Evolutionary conservation across 2,113 vertebrate species (phyloP).

Genomic region (Chionis minor): DNA sequence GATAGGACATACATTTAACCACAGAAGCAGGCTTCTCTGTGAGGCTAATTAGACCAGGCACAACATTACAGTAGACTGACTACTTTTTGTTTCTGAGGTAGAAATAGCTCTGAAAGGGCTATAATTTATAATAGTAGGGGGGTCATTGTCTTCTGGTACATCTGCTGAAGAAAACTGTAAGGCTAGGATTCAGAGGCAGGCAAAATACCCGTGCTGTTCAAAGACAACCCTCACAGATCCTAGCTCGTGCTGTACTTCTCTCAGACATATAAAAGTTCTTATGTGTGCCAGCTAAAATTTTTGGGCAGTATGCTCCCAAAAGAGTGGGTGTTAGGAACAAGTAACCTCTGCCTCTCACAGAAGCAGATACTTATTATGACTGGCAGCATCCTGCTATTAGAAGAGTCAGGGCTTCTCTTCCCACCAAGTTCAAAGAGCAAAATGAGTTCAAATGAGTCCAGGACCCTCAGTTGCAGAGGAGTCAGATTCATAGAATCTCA

Average conservation of each 20-base stretch:
- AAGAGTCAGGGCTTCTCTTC: background rate
- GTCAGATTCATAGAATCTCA: background rate
- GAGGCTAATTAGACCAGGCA: background rate
- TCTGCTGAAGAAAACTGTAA: background rate
- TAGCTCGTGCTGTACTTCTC: background rate
- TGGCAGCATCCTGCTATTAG: background rate
- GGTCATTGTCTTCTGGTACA: background rate
- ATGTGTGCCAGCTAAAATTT: background rate
- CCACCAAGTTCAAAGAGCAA: background rate
- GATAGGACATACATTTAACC: background rate
- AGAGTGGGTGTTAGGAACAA: background rate
- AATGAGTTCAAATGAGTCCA: background rate
- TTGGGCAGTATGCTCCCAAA: background rate
- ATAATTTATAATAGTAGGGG: accelerated
- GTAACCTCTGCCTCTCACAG: background rate
- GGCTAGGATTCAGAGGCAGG: background rate
- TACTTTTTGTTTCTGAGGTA: background rate
- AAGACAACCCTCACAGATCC: background rate
- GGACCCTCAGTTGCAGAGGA: background rate
- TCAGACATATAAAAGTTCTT: background rate
- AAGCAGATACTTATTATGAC: background rate
- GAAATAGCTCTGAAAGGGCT: background rate
- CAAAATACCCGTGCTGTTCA: background rate
- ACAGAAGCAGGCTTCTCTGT: background rate
- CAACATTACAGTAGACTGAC: background rate